A percentile compares a stretch with the other conserved stretches of the same genome.
Evolutionary conservation across 2,113 vertebrate species (phyloP).

Genomic region (Donacobius atricapilla): DNA sequence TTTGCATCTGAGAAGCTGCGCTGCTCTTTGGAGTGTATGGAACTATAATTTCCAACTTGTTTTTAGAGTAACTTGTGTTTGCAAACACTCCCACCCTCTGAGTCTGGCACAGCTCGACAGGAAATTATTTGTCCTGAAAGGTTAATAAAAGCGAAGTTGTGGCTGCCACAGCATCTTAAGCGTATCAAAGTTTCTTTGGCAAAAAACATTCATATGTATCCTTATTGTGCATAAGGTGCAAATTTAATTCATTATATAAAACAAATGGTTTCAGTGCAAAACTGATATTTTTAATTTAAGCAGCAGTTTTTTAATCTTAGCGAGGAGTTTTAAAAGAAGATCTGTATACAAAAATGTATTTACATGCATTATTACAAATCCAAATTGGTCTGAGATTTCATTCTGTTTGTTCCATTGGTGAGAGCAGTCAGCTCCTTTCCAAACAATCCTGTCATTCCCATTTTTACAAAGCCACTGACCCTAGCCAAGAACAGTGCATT

Average conservation of each 20-base stretch:
- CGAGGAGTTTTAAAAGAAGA: not conserved
- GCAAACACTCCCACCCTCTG: not conserved
- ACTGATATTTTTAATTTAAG: not conserved
- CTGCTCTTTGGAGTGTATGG: not conserved
- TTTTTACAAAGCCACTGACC: not conserved
- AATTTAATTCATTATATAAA: not conserved
- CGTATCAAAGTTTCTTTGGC: not conserved
- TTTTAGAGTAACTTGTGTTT: constrained; percentile 49
- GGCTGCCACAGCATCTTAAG: not conserved
- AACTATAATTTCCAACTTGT: not conserved
- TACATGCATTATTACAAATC: not conserved
- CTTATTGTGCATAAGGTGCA: not conserved
- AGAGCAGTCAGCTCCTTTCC: not conserved
- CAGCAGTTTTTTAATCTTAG: not conserved
- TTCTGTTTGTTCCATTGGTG: not conserved
- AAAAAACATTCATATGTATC: not conserved
- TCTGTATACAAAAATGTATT: not conserved
- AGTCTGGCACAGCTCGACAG: not conserved
- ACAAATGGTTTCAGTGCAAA: not conserved
- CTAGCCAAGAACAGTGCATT: not conserved
- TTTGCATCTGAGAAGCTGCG: not conserved
- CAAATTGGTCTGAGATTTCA: not conserved
- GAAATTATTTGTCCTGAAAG: constrained; percentile 27
- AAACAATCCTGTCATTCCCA: not conserved
- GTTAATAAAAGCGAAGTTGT: not conserved